phyloP scores from a whole-genome alignment of 2,888 invertebrate species.

The Celastrina argiolus region DNA sequence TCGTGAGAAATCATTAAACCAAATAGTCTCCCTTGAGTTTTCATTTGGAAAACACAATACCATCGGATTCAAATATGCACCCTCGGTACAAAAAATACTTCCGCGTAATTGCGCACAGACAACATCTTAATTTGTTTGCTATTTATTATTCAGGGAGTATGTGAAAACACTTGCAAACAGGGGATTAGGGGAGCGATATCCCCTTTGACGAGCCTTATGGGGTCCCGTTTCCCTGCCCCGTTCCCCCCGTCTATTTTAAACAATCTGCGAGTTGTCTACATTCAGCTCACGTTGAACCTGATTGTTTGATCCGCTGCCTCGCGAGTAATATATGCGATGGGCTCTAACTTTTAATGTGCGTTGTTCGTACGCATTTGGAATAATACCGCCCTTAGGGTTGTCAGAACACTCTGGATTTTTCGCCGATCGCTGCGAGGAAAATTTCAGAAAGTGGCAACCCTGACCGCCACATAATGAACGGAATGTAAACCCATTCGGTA shows the following conservation, averaged over 20 bases:
- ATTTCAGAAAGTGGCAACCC: not conserved
- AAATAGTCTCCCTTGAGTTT: not conserved
- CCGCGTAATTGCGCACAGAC: conserved; percentile 12
- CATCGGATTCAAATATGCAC: not conserved
- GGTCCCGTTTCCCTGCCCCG: not conserved
- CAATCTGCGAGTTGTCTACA: conserved; percentile 25
- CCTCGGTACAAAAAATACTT: conserved; percentile 3
- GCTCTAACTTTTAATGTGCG: conserved; percentile 42
- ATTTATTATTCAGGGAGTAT: conserved; percentile 14
- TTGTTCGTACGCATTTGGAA: conserved; percentile 36
- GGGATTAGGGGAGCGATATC: conserved; percentile 4
- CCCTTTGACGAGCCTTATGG: not conserved
- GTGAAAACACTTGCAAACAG: conserved; percentile 14
- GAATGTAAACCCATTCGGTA: not conserved
- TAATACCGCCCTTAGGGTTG: conserved; percentile 28
- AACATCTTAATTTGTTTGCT: conserved; percentile 12
- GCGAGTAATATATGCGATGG: conserved; percentile 42
- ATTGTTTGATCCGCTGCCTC: conserved; percentile 36
- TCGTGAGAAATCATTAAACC: not conserved
- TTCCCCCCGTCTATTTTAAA: not conserved
- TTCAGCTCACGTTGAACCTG: conserved; percentile 32
- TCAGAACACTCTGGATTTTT: not conserved
- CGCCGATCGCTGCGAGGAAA: not conserved
- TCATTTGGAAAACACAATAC: conserved; percentile 5
- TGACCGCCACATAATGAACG: not conserved